These are phyloP conservation scores for Neodiprion lecontei DNA, from an alignment of 1,140 invertebrate species.

Conservation along the genomic window DNA sequence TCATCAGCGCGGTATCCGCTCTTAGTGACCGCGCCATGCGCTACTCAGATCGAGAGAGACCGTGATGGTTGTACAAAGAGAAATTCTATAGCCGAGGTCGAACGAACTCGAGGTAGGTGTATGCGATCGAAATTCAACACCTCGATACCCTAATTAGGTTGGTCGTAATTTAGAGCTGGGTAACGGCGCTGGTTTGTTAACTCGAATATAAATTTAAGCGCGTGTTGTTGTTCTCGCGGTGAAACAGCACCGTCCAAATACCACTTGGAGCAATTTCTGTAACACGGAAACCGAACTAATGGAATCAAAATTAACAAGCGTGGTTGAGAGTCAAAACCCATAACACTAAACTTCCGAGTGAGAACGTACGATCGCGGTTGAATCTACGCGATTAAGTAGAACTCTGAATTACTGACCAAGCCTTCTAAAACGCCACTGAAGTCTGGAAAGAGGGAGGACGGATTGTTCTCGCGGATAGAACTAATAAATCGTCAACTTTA, in stretches of 20 bases:
- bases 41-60: background rate
- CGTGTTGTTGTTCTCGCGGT: too few species aligned
- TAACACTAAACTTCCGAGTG: conserved; percentile 3
- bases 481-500: conserved; percentile 1
- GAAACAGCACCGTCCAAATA: background rate
- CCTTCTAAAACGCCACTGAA: background rate
- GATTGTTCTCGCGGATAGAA: background rate
- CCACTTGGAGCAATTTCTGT: too few species aligned
- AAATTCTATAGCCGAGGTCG: background rate
- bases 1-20: too few species aligned
- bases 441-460: background rate
- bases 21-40: too few species aligned
- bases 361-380: background rate
- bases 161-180: background rate
- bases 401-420: background rate
- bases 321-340: background rate
- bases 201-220: background rate
- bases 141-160: background rate
- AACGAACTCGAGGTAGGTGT: background rate
- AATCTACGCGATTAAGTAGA: conserved; percentile 2
- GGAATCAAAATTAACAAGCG: too few species aligned
- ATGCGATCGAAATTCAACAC: too few species aligned
- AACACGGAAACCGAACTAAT: too few species aligned
- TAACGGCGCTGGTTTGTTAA: background rate
- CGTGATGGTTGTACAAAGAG: background rate